Evolutionary conservation across 2,797 vertebrate species (phyloP).

Genomic region (Sebastes wilsoni): DNA sequence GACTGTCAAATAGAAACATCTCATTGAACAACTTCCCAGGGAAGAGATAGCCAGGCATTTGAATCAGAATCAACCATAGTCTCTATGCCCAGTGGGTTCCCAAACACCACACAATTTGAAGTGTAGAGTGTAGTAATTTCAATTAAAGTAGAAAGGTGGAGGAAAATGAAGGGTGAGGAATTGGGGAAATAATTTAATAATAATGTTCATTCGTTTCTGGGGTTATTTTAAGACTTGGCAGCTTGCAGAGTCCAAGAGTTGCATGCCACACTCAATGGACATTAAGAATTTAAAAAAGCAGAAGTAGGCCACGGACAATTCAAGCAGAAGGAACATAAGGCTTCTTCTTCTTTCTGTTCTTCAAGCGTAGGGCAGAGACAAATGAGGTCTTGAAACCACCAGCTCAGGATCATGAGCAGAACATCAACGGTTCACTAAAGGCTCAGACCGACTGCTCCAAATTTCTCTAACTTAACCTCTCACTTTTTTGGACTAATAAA

Average conservation of each 20-base stretch:
- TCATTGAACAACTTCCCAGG: constrained; percentile 17
- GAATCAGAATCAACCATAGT: background rate
- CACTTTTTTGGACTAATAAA: background rate
- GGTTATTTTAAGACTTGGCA: constrained; percentile 65
- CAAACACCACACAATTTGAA: background rate
- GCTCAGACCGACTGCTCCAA: background rate
- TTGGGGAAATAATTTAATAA: constrained; percentile 33
- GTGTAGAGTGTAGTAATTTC: background rate
- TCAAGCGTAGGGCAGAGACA: background rate
- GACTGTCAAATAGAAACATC: constrained; percentile 17
- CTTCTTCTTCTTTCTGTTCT: constrained; percentile 29
- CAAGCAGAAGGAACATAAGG: constrained; percentile 51
- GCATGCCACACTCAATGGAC: constrained; percentile 50
- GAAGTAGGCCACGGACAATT: constrained; percentile 68
- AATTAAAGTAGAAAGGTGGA: constrained; percentile 1
- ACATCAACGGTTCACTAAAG: constrained; percentile 2
- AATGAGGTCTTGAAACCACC: constrained; percentile 24
- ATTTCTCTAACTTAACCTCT: background rate
- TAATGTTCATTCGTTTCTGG: constrained; percentile 26
- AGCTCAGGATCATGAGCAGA: background rate
- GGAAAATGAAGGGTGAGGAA: constrained; percentile 11
- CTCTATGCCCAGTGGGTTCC: background rate
- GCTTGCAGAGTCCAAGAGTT: constrained; percentile 51
- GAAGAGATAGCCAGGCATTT: constrained; percentile 5
- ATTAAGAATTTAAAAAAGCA: constrained; percentile 71